Evolutionary conservation across 2,797 vertebrate genomes (phyloP), one percentile per base, ranked within the genome.

Genomic region (Chrysocyon brachyurus): DNA sequence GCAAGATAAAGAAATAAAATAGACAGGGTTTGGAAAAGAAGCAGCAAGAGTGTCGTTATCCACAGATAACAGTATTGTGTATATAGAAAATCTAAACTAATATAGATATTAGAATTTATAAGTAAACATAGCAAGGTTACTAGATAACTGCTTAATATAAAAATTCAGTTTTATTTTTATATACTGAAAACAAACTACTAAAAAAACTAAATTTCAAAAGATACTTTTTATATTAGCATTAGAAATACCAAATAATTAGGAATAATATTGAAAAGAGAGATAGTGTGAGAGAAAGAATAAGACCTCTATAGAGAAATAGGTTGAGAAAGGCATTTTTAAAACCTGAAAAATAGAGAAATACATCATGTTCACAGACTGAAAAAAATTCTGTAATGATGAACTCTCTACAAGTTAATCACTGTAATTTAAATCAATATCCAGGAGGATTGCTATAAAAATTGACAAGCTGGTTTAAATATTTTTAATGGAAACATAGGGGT

Each of bases 401-500:
- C 79, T 84, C 66, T 92, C 31, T 33, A 78, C 81, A 94, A 75
- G 36, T 83, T 92, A 94, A 52, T 93, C 33, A 54, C 21, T 92
- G 24, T 63, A 54, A 73, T 83, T 85, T 96, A 84, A 93, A 88
- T 92, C 52, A 97, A 59, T 91, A 81, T 68, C 14, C 72, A 82
- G 33, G 52, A 89, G 6, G 40, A 89, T 21, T 91, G 64, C 9
- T 70, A 78, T 91, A 75, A 75, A 91, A 81, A 85, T 70, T 72
- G 83, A 57, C 78, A 95, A 88, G 8, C 31, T 49, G 1, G 14
- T 95, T 92, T 84, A 73, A 95, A 63, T n/a, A 87, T 46, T 82
- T 93, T 92, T 84, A 92, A 94, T 84, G 12, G 54, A 86, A 96
- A 81, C 5, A 57, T 10, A 17, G n/a, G 40, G 40, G 21, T 87